phyloP scores from a whole-genome alignment of 2,888 invertebrate species.

The Latrodectus hesperus region DNA sequence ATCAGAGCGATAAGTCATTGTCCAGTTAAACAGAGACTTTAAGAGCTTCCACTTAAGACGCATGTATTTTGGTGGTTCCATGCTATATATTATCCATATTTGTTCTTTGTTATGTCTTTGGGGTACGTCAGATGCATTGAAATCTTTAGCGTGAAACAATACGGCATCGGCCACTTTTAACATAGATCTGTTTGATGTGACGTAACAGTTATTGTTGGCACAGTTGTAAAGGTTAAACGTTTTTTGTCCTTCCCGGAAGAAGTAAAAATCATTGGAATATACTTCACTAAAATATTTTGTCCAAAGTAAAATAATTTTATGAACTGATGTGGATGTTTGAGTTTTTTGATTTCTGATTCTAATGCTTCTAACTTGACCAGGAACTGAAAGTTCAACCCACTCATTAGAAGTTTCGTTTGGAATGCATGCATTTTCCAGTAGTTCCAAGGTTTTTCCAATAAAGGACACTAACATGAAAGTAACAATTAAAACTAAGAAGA shows the following conservation, averaged over 20 bases:
- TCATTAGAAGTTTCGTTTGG: background rate
- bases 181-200: conserved; percentile 48
- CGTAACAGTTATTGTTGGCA: conserved; percentile 51
- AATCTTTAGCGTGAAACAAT: conserved; percentile 62
- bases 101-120: conserved; percentile 17
- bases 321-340: background rate
- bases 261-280: conserved; percentile 57
- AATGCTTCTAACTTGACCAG: conserved; percentile 45
- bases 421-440: no score
- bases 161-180: conserved; percentile 46
- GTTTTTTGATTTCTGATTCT: conserved; percentile 1
- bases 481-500: no score
- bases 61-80: conserved; percentile 57
- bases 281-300: conserved; percentile 57
- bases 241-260: conserved; percentile 43
- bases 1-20: conserved; percentile 66
- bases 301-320: conserved; percentile 54
- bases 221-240: conserved; percentile 54
- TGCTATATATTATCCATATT: conserved; percentile 65
- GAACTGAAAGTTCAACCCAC: conserved; percentile 24
- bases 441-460: no score
- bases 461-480: no score
- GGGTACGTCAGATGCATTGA: conserved; percentile 43
- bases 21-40: conserved; percentile 65
- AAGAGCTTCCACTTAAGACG: conserved; percentile 44